Evolutionary conservation across 1,140 invertebrate species (phyloP), one percentile per base, ranked within the genome.

Genomic region (Philopotamus ludificatus): DNA sequence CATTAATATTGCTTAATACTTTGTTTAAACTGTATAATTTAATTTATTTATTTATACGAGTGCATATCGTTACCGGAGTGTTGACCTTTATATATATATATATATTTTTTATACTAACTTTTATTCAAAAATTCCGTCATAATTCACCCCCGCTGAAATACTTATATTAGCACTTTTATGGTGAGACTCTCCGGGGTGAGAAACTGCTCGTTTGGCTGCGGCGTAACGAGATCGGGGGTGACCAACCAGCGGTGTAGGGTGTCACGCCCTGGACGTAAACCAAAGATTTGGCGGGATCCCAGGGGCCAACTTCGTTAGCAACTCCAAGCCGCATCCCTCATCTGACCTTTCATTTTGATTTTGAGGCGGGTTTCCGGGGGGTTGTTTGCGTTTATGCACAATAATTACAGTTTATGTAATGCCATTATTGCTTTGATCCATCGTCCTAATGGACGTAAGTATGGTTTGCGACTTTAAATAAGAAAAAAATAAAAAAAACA

Each of bases 241-340:
- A 49, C 65, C 54, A 66, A 54, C 57, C 22, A 25, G 41, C 12
- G 16, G 25, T 57, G 54, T 23, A 59, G 47, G 50, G 45, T 59
- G 45, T 59, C 54, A 34, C 54, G 26, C 65, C 60, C 44, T 66
- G 55, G 61, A 61, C 53, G 65, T 66, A 53, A 39, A 50, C 42
- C 16, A 28, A 47, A 44, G 60, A 60, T 61, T 61, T 62, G 45
- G 53, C 45, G 51, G 22, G 10, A 9, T 41, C 55, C 58, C 65
- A 0, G 3, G 58, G 34, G 65, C 25, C 20, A 57, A 25, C 20
- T 66, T 66, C 58, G 65, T 61, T 66, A 66, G 65, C 49, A 39
- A 12, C 4, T 18, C 42, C 15, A 2, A 10, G 12, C 20, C 51
- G 20, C 21, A 34, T 4, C 12, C 20, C 3, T 51, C 16, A 18